Evolutionary conservation across 1,140 invertebrate genomes (phyloP).

Genomic region (Sitobion miscanthi): DNA sequence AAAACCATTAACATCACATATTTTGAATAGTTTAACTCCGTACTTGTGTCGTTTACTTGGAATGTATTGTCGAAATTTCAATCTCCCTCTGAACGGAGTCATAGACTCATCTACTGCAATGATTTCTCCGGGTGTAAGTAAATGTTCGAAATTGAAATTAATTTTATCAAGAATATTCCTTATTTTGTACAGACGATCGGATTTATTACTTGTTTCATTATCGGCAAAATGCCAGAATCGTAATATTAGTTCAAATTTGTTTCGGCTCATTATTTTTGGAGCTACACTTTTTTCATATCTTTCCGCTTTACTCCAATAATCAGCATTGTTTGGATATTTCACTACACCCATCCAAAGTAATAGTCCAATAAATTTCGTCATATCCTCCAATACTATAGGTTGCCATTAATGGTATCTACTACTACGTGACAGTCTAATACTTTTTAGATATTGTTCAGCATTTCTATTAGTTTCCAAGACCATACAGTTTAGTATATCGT

Average conservation of each 20-base stretch:
- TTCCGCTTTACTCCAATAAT: conserved; percentile 11
- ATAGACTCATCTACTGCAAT: too few relatives aligned
- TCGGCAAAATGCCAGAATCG: neutral
- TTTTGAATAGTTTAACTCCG: conserved; percentile 58
- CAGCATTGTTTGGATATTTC: neutral
- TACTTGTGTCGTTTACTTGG: too few relatives aligned
- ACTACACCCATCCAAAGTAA: neutral
- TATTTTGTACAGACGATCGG: conserved; percentile 59
- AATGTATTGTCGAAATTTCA: too few relatives aligned
- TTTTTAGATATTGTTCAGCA: too few relatives aligned
- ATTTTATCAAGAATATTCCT: conserved; percentile 49
- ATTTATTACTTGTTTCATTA: neutral
- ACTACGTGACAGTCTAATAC: too few relatives aligned
- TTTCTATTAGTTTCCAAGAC: too few relatives aligned
- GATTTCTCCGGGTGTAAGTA: too few relatives aligned
- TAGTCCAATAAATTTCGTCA: neutral
- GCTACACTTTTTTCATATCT: neutral
- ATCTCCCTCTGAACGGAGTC: too few relatives aligned
- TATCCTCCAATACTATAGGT: neutral
- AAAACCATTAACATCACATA: conserved; percentile 61
- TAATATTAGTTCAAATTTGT: neutral
- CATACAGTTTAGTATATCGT: too few relatives aligned
- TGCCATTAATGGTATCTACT: neutral
- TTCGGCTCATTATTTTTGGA: conserved; percentile 25
- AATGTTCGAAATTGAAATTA: conserved; percentile 24